These are phyloP conservation scores for Eupleurogrammus muticus DNA, from an alignment of 2,797 vertebrate species.

Conservation along the genomic window DNA sequence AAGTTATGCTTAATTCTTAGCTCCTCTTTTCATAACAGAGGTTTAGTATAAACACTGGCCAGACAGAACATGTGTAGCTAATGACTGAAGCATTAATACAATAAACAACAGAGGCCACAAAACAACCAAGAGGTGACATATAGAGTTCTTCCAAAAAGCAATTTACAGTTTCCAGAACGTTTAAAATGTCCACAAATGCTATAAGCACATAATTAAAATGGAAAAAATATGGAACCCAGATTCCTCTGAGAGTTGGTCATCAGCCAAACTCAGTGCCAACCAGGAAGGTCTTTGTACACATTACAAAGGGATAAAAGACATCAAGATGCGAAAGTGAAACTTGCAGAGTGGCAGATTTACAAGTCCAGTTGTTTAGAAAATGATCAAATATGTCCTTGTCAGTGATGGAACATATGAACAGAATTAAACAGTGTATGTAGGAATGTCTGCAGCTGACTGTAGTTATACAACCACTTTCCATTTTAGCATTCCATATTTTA, in stretches of 20 bases:
- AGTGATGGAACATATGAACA: constrained; percentile 9
- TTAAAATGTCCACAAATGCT: not conserved
- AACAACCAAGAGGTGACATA: not conserved
- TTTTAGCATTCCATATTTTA: constrained; percentile 34
- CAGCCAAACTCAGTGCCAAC: constrained; percentile 12
- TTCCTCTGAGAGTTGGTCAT: not conserved
- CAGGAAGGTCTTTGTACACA: not conserved
- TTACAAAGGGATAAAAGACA: not conserved
- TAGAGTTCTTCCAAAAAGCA: not conserved
- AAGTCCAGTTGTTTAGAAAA: not conserved
- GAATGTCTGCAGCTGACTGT: constrained; percentile 8
- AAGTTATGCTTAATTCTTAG: no score
- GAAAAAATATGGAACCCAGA: not conserved
- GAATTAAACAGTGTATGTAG: constrained; percentile 10
- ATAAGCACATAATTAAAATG: no score
- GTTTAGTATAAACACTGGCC: not conserved
- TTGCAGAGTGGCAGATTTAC: not conserved
- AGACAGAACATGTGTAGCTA: constrained; percentile 1
- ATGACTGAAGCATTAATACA: not conserved
- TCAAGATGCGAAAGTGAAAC: not conserved
- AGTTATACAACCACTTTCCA: constrained; percentile 53
- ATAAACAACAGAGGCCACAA: not conserved
- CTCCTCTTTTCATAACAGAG: not conserved
- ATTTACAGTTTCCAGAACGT: not conserved
- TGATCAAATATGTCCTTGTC: not conserved